A percentile compares a stretch with the other conserved stretches of the same genome.
phyloP scores from a whole-genome alignment of 2,888 invertebrate species.

The Phortica magna region DNA sequence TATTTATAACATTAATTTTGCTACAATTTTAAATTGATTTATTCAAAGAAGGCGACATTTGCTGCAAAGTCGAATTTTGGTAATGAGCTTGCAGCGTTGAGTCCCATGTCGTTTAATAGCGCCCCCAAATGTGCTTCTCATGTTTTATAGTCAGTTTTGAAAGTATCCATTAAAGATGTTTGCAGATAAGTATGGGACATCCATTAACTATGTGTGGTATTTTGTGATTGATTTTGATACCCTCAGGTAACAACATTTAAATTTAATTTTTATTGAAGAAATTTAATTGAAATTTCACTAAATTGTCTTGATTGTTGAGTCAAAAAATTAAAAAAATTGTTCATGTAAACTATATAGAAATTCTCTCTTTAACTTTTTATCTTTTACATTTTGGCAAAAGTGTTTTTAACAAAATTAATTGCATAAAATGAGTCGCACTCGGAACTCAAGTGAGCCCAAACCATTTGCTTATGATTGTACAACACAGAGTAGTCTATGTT shows the following conservation, averaged over 20 bases:
- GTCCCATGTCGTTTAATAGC: constrained; percentile 50
- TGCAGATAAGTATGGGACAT: neutral
- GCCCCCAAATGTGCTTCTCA: constrained; percentile 54
- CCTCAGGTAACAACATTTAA: too few relatives aligned
- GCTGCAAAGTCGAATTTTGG: constrained; percentile 13
- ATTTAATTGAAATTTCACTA: neutral
- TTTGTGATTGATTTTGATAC: too few relatives aligned
- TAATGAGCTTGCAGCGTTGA: constrained; percentile 12
- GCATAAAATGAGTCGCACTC: constrained; percentile 52
- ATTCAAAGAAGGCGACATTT: constrained; percentile 62
- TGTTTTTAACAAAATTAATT: constrained; percentile 50
- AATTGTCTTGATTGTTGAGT: constrained; percentile 37
- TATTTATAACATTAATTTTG: constrained; percentile 41
- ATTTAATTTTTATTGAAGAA: too few relatives aligned
- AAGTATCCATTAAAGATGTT: neutral
- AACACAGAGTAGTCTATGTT: neutral
- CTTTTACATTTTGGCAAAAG: constrained; percentile 28
- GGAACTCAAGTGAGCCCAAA: constrained; percentile 43
- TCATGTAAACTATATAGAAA: neutral
- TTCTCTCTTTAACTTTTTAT: constrained; percentile 37
- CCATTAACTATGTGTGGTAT: too few relatives aligned
- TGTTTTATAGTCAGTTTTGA: constrained; percentile 55
- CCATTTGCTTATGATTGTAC: neutral
- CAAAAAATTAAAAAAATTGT: constrained; percentile 27
- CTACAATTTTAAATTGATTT: constrained; percentile 67